Base-by-base conservation (phyloP, 2,888 invertebrate genomes). In the Troglohyphantes excavatus region DNA sequence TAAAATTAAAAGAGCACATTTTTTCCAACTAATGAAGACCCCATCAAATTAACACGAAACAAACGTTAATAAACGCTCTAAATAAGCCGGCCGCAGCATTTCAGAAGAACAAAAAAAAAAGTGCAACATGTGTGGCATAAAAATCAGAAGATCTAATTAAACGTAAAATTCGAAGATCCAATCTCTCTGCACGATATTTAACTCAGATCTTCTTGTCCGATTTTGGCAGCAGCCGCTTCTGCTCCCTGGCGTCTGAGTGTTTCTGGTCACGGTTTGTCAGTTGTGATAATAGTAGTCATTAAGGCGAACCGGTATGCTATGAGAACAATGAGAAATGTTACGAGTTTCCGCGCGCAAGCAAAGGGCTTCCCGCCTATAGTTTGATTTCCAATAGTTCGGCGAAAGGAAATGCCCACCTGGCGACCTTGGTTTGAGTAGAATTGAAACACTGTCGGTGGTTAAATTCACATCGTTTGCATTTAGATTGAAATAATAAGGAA, bases 321-420 rank as follows among this genome's bases (percentile, higher is more conserved):
- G 73, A 75, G 84, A 84, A 84, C 84, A 84, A 84, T 84, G 53
- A 75, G 73, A 84, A n/a, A 65, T 75, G 84, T 84, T 65, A 75
- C 29, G 67, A 65, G 73, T 73, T 63, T 83, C 73, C 43, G 43
- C 65, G 59, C 75, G 29, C 61, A 43, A 23, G 46, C 46, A 67
- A 65, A 67, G 33, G 75, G 21, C 46, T 84, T 68, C 84, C 75
- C 65, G 67, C 75, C 59, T 21, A 19, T 21, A 29, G 75, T 84
- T 65, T 67, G 75, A 23, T 43, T 59, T 53, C 59, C 61, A 61
- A 59, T 63, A 39, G 65, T 23, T 26, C 26, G 46, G n/a, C 46
- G 13, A 26, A 67, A 79, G 72, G 46, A 72, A 72, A 72, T 72
- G 72, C 23, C 72, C 46, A 72, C 72, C 72, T 72, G 72, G 46